Evolutionary conservation across 2,888 invertebrate species (phyloP).

Genomic region (Drosophila kambysellisi): DNA sequence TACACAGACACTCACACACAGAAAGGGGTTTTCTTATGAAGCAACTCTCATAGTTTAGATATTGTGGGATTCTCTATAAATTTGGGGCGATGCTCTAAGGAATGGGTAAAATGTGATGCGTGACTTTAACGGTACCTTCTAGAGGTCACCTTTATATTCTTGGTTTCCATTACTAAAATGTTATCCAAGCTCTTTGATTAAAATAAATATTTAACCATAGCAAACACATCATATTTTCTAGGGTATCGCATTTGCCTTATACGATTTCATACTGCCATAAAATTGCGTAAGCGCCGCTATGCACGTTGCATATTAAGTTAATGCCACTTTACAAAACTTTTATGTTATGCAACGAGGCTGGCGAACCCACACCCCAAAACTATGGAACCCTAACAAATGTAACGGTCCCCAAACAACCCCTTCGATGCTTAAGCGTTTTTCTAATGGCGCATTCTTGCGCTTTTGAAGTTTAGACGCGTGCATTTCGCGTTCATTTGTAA

Average conservation of each 20-base stretch:
- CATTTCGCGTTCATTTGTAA: conserved; percentile 69
- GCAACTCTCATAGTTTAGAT: conserved; percentile 32
- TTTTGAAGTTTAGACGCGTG: conserved; percentile 76
- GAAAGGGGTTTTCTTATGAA: conserved; percentile 32
- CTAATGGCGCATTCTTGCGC: conserved; percentile 54
- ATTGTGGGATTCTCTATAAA: conserved; percentile 18
- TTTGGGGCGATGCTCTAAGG: conserved; percentile 19
- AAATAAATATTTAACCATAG: background rate
- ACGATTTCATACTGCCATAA: conserved; percentile 21
- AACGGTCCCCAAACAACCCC: conserved; percentile 1
- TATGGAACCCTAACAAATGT: conserved; percentile 2
- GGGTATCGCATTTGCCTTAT: conserved; percentile 20
- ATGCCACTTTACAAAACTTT: conserved; percentile 67
- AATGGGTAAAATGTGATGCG: background rate
- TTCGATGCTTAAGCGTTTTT: conserved; percentile 26
- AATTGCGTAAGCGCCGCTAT: conserved; percentile 62
- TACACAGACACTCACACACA: conserved; percentile 4
- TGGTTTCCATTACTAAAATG: background rate
- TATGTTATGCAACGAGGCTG: conserved; percentile 54
- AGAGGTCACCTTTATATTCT: background rate
- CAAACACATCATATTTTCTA: background rate
- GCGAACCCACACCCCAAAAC: conserved; percentile 19
- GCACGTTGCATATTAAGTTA: conserved; percentile 59
- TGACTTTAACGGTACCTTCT: background rate
- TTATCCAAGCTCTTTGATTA: background rate